Base-by-base conservation (phyloP, 2,888 invertebrate genomes). In the Drosophila affinis region DNA sequence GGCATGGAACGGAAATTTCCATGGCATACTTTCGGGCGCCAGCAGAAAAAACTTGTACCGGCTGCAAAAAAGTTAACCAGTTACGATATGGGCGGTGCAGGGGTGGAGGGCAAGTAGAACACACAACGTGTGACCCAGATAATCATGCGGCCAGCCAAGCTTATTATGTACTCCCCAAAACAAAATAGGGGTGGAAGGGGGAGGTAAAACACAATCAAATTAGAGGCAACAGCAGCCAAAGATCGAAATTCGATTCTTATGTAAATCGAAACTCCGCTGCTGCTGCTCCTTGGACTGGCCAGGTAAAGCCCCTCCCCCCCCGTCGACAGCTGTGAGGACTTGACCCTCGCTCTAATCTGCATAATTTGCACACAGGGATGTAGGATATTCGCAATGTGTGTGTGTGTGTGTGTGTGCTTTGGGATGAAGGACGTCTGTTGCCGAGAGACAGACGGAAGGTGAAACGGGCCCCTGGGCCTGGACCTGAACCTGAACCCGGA, bases 291-390 rank as follows among this genome's bases (percentile, higher is more conserved):
- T 47, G 29, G 54, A 53, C 12, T 2, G 2, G 34, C 34, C 39
- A 39, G 39, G 39, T 39, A 39, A 0, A 4, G 24, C 24, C 24
- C 24, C 18, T n/a, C 18, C 0, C 21, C 21, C 21, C 24, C 24
- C 14, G n/a, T 7, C 29, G 39, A 3, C 34, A 34, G 34, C 34
- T 60, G 59, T 32, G 54, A 74, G 60, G 73, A 73, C 76, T 79
- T 60, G 90, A 90, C 89, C 91, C 88, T 39, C 14, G 39, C 39
- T 86, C 89, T 88, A 90, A 90, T 90, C 90, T 90, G 88, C 90
- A 90, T 90, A 90, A 90, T 90, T 91, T 90, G 85, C 75, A 73
- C 83, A 76, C 69, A 63, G 39, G 39, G 39, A 39, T 32, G 46
- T 6, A 0, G 12, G 12, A 34, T 34, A 34, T 12, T 34, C 12